Percentiles rank a stretch among this genome's conserved stretches.
Conservation (phyloP, 2,888 invertebrate genomes). For the Phaonia tiefii region DNA sequence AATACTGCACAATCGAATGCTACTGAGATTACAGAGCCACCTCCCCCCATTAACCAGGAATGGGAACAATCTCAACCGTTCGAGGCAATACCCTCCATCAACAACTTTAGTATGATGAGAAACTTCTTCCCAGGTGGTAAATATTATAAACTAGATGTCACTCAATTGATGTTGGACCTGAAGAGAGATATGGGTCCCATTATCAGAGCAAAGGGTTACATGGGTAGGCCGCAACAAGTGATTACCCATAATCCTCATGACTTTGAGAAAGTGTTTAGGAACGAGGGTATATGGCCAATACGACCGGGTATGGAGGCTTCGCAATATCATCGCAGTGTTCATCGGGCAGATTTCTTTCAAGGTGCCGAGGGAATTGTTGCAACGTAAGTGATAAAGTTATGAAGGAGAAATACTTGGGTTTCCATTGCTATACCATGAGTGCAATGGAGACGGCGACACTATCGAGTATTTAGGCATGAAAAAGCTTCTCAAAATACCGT, state of each 20-base stretch:
- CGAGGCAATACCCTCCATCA: conserved; percentile 71
- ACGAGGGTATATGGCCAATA: conserved; percentile 81
- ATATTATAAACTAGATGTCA: conserved; percentile 69
- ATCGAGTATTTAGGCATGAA: too few species aligned
- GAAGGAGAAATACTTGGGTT: too few species aligned
- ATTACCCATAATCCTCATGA: conserved; percentile 81
- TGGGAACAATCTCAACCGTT: conserved; percentile 73
- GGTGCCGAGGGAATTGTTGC: conserved; percentile 61
- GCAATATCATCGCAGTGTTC: conserved; percentile 77
- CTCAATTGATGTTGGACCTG: conserved; percentile 63
- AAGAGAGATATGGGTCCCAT: conserved; percentile 77
- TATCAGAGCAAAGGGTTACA: conserved; percentile 77
- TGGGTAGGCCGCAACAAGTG: conserved; percentile 74
- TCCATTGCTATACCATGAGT: too few species aligned
- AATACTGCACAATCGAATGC: background rate
- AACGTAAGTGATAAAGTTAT: conserved; percentile 47
- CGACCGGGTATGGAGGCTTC: conserved; percentile 79
- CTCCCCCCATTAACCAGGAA: conserved; percentile 49
- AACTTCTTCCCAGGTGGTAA: conserved; percentile 74
- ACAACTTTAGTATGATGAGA: conserved; percentile 55
- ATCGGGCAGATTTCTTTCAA: conserved; percentile 70
- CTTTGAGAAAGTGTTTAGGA: conserved; percentile 80
- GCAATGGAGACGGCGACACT: too few species aligned
- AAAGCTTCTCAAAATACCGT: too few species aligned
- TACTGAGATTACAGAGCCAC: background rate